A percentile compares a stretch with the other conserved stretches of the same genome.
These are phyloP conservation scores for Scrobipalpa atriplicella DNA, from an alignment of 2,888 invertebrate genomes.

Conservation along the genomic window DNA sequence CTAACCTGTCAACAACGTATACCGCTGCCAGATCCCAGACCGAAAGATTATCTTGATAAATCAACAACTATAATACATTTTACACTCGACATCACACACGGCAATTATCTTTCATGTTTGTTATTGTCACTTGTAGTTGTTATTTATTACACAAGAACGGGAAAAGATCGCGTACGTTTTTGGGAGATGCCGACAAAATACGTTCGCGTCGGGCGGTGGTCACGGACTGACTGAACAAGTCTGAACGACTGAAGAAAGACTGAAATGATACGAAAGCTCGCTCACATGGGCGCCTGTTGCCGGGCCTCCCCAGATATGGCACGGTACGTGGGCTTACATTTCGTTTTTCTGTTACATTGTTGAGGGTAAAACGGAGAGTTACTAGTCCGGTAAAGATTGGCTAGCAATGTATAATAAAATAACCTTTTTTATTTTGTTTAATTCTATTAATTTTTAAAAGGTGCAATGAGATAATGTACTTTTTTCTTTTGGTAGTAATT, in stretches of 20 bases:
- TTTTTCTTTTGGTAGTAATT: too few relatives aligned
- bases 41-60: slow-evolving; percentile 10
- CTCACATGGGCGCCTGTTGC: slow-evolving; percentile 56
- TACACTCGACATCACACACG: neutral
- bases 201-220: slow-evolving; percentile 29
- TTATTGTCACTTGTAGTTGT: slow-evolving; percentile 11
- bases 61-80: slow-evolving; percentile 12
- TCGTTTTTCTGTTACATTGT: neutral
- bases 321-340: slow-evolving; percentile 20
- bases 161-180: slow-evolving; percentile 35
- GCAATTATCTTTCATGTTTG: slow-evolving; percentile 13
- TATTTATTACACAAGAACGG: slow-evolving; percentile 18
- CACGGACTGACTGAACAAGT: slow-evolving; percentile 42
- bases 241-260: slow-evolving; percentile 21
- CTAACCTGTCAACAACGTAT: slow-evolving; percentile 69
- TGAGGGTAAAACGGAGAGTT: neutral
- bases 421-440: neutral
- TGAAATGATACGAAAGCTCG: slow-evolving; percentile 24
- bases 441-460: too few relatives aligned
- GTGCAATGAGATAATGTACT: too few relatives aligned
- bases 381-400: neutral
- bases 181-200: slow-evolving; percentile 30
- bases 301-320: slow-evolving; percentile 53
- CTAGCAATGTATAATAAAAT: neutral
- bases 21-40: slow-evolving; percentile 25